Evolutionary conservation across 2,888 invertebrate species (phyloP).

Genomic region (Drosophila neoperkinsi): DNA sequence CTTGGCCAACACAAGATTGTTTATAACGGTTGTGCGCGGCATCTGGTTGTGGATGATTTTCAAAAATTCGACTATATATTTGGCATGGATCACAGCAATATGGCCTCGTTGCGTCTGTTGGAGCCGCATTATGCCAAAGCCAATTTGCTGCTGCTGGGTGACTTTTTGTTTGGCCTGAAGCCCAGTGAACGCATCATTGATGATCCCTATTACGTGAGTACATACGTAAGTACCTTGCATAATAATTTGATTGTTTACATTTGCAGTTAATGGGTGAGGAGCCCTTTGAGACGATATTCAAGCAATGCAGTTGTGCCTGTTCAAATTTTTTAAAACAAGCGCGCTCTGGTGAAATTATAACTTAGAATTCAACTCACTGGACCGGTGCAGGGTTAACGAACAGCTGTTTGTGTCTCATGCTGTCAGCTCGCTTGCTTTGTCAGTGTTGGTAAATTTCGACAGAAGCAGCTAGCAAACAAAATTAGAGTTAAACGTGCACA

Average conservation of each 20-base stretch:
- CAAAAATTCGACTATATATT: constrained; percentile 93
- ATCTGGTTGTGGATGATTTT: constrained; percentile 90
- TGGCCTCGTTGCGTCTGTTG: constrained; percentile 87
- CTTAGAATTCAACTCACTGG: not conserved
- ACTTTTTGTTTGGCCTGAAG: constrained; percentile 90
- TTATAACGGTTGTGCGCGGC: constrained; percentile 91
- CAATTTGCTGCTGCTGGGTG: constrained; percentile 91
- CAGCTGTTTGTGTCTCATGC: constrained; percentile 34
- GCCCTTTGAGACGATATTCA: constrained; percentile 91
- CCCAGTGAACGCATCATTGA: constrained; percentile 89
- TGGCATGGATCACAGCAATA: constrained; percentile 96
- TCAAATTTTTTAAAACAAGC: constrained; percentile 87
- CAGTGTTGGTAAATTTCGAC: constrained; percentile 24
- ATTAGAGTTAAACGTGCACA: constrained; percentile 2
- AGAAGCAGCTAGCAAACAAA: not conserved
- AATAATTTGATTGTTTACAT: not conserved
- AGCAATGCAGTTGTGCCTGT: constrained; percentile 89
- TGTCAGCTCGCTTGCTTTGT: constrained; percentile 15
- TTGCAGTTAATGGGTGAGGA: constrained; percentile 87
- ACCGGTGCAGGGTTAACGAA: constrained; percentile 41
- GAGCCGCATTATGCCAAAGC: constrained; percentile 87
- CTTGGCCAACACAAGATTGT: constrained; percentile 90
- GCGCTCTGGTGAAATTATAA: constrained; percentile 39
- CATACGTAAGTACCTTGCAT: not conserved
- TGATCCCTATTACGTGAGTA: constrained; percentile 95